These are phyloP conservation scores for Artibeus lituratus DNA, from an alignment of 2,797 vertebrate species.

Conservation along the genomic window DNA sequence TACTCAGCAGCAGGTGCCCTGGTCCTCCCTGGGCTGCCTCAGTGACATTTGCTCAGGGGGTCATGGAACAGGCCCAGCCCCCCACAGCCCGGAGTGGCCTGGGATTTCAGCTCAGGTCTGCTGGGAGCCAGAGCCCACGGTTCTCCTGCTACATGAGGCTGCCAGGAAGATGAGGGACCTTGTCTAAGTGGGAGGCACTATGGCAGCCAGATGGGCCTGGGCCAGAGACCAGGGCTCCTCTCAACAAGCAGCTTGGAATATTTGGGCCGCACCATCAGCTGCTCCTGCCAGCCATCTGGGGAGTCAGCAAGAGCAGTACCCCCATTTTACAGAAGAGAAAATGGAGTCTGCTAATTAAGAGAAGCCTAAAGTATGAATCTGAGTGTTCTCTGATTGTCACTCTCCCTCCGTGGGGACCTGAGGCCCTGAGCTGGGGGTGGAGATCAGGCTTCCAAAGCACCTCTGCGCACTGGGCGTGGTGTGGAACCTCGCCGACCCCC, in stretches of 20 bases:
- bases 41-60: neutral
- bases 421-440: too few relatives aligned
- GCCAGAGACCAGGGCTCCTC: neutral
- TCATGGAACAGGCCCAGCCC: fast-evolving
- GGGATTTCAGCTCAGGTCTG: neutral
- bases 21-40: neutral
- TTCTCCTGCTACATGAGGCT: neutral
- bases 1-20: neutral
- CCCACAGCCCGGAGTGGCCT: neutral
- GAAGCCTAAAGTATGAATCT: neutral
- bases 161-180: neutral
- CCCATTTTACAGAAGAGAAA: neutral
- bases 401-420: fast-evolving
- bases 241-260: fast-evolving
- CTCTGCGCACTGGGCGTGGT: fast-evolving
- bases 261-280: too few relatives aligned
- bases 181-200: fast-evolving
- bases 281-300: neutral
- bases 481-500: neutral
- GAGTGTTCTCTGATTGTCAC: neutral
- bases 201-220: neutral
- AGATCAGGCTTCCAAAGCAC: neutral
- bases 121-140: fast-evolving
- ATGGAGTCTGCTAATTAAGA: neutral
- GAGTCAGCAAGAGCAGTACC: neutral